Evolutionary conservation across 1,140 invertebrate genomes (phyloP), one percentile per base, ranked within the genome.

Genomic region (Leucophenga varia): DNA sequence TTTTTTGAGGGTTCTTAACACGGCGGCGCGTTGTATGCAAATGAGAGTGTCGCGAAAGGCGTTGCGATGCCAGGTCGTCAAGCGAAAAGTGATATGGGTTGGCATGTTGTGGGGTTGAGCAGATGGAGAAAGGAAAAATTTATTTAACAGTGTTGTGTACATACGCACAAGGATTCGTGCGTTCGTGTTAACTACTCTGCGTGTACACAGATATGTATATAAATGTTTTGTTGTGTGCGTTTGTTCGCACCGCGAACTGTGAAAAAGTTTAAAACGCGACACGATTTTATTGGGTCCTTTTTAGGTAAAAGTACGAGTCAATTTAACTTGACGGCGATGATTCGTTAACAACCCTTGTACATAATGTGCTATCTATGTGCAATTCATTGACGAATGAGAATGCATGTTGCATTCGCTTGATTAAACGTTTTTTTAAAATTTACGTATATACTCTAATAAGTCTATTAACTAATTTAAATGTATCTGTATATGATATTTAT

Each of bases 251-350:
- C 59, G 63, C 64, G 59, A 63, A 25, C 58, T 68, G 64, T 67
- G 59, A 59, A 67, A 67, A 67, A 67, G 48, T 67, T 67, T 59
- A 59, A 67, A 67, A 43, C 64, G 64, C 63, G 64, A 59, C 49
- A 54, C 63, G 63, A 67, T 67, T 68, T 67, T 67, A 67, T 67
- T 67, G 63, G 63, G 51, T 55, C 50, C 48, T 52, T 54, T 54
- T 67, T n/a, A n/a, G 56, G 22, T 55, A 48, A 67, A 59, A 49
- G 41, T 55, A 44, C 49, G 47, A 58, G 46, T 55, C 55, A 22
- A 43, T 42, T 30, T 16, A 14, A 16, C 31, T 31, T 31, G n/a
- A 10, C 13, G 4, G 8, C 28, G 19, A 21, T 16, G 8, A 31
- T 25, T 37, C 37, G 37, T 19, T 35, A 52, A 39, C 47, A 42